Base-by-base conservation (phyloP, 2,888 invertebrate genomes). In the Cephus pulcher region DNA sequence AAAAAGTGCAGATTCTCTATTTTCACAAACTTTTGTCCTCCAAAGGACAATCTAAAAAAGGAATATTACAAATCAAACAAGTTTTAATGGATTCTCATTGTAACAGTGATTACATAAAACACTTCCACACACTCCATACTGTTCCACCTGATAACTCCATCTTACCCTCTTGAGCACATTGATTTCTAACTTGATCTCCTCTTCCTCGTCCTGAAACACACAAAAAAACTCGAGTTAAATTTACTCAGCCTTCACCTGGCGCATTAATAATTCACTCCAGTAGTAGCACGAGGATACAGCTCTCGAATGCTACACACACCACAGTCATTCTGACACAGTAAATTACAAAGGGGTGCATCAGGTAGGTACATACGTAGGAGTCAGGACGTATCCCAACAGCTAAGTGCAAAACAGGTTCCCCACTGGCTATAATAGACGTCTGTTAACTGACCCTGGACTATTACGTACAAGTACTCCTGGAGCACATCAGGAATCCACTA, bases 171-270 rank as follows among this genome's bases (percentile, higher is more conserved):
- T 99, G 88, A 99, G 94, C 88, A 99, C 99, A 94, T 99, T 99
- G 88, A 99, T 99, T 94, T 99, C 99, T 89, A 99, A 94, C 93
- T 99, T 99, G 87, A 99, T 99, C 94, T 99, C 99, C 93, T 99
- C 99, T 92, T 99, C 99, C 93, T 99, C 99, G 92, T 99, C 99
- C 95, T 94, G 88, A 34, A 92, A 92, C 77, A 77, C 84, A 69
- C 4, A 32, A 74, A 70, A 71, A 75, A 30, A 75, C 35, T 75
- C 35, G 33, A 70, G 30, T 73, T 35, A 56, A 2, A 56, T 9
- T 56, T 56, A 56, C 15, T 56, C 23, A 23, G 56, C 23, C 15
- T 9, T 15, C 23, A 23, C 9, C 56, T 23, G 15, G 56, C 4
- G 56, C 56, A 9, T 15, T 2, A 9, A 56, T 56, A 56, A 56